These are phyloP conservation scores for Acleris literana DNA, from an alignment of 2,888 invertebrate species.

Conservation along the genomic window DNA sequence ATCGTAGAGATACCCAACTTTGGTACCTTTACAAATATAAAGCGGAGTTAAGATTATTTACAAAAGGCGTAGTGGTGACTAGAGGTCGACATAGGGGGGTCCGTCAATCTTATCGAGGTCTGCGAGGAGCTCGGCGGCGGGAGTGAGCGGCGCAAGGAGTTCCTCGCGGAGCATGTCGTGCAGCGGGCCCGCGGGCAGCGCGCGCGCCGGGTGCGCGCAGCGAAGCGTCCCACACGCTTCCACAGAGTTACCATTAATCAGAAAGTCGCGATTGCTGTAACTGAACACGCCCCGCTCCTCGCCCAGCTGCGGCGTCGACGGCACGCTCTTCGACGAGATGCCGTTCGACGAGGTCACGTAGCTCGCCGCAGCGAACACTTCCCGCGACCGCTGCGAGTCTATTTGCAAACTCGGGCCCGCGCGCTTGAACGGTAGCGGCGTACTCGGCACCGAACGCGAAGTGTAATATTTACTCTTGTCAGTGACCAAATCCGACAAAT, in stretches of 20 bases:
- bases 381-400: constrained; percentile 68
- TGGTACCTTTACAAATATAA: constrained; percentile 69
- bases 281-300: constrained; percentile 82
- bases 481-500: constrained; percentile 66
- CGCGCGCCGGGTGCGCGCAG: constrained; percentile 52
- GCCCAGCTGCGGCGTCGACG: constrained; percentile 87
- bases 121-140: constrained; percentile 67
- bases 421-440: constrained; percentile 84
- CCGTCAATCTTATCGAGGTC: constrained; percentile 78
- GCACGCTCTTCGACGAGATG: constrained; percentile 88
- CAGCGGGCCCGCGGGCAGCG: constrained; percentile 61
- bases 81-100: constrained; percentile 76
- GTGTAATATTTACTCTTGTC: constrained; percentile 77
- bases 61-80: constrained; percentile 60
- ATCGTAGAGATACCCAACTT: constrained; percentile 70
- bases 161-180: constrained; percentile 75
- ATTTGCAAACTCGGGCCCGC: constrained; percentile 66
- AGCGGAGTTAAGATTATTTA: constrained; percentile 59
- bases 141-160: constrained; percentile 68
- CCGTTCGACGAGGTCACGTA: constrained; percentile 71
- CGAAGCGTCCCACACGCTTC: constrained; percentile 61
- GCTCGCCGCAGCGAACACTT: constrained; percentile 62
- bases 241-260: constrained; percentile 85
- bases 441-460: constrained; percentile 88
- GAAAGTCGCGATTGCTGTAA: constrained; percentile 84